Evolutionary conservation across 2,113 vertebrate genomes (phyloP), one percentile per base, ranked within the genome.

Genomic region (Dolichallabes microphthalmus): DNA sequence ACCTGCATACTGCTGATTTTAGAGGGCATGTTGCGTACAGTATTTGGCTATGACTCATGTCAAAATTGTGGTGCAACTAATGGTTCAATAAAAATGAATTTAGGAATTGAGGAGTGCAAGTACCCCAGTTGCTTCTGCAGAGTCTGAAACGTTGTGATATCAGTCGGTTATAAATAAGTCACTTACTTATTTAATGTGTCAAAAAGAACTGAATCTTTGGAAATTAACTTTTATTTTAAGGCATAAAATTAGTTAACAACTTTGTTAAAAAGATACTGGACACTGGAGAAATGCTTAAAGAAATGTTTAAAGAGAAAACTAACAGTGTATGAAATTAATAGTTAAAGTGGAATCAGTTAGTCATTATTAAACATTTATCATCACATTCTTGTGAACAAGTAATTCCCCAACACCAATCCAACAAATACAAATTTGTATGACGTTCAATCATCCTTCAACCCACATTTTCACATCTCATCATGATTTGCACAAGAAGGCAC

Each of bases 161-260:
- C 25, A 14, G 71, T 14, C 12, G 50, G 0, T 74, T 74, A n/a
- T 15, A 27, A 52, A 14, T 69, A 35, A 25, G 12, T 10, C 9
- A 11, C 8, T 20, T 71, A 25, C 20, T 73, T 25, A 22, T 45
- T 45, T 45, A 45, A 45, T 25, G 20, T 22, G 19, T 22, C 17
- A 39, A 22, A 10, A 68, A 57, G 69, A 50, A 69, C 4, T 8
- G 5, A 20, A 52, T 25, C 19, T 20, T 10, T 27, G 10, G 19
- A 69, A 57, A 32, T 20, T 9, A 66, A 52, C 45, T 53, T 82
- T 82, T 82, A 82, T 82, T 82, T 74, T n/a, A 83, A 52, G 13
- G 35, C 39, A 77, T 55, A 12, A 78, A 19, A 84, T 55, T 9
- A 83, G 55, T 63, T 76, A 64, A 14, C 39, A 76, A 32, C 39